Percentiles rank a stretch among this genome's conserved stretches.
phyloP scores from a whole-genome alignment of 2,113 vertebrate species.

The Corapipo altera region DNA sequence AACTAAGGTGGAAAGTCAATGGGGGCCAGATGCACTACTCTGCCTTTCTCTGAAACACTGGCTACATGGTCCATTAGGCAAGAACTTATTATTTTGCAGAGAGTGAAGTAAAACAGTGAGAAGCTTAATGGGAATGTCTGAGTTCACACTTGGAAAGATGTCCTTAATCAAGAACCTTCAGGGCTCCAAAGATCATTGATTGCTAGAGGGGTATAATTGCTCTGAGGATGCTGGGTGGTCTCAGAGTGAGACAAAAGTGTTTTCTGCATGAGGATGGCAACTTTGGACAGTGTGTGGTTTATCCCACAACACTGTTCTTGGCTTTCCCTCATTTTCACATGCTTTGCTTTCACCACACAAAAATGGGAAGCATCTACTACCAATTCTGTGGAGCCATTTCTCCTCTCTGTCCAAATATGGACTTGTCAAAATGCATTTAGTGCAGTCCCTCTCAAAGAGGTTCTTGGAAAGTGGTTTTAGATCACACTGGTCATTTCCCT shows the following conservation, averaged over 20 bases:
- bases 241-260: neutral
- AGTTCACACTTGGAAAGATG: neutral
- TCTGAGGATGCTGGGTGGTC: neutral
- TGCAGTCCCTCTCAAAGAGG: neutral
- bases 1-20: neutral
- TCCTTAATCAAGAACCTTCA: neutral
- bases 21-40: neutral
- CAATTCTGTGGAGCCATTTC: neutral
- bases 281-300: fast-evolving
- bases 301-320: neutral
- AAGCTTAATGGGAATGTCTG: neutral
- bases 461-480: neutral
- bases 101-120: neutral
- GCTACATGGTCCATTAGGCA: neutral
- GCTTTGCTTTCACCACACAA: neutral
- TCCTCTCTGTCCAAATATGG: neutral
- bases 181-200: neutral
- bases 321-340: neutral
- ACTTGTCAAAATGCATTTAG: neutral
- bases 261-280: neutral
- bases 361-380: neutral
- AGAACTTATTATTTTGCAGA: neutral
- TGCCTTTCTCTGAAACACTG: neutral
- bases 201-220: neutral
- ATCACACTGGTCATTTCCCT: neutral